Evolutionary conservation across 2,888 invertebrate genomes (phyloP).

Genomic region (Tiliacea citrago): DNA sequence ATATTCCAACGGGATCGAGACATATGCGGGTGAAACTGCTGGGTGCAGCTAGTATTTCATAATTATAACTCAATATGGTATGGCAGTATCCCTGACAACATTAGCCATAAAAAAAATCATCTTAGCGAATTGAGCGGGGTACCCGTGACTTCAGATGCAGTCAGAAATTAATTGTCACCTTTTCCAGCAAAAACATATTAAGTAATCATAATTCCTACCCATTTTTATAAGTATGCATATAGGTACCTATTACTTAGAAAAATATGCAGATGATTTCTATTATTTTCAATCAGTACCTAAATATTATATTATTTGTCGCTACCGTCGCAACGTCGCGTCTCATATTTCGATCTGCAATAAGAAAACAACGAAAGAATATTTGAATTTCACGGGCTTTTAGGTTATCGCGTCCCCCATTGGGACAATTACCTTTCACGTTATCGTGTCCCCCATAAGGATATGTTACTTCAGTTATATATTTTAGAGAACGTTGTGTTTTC

Average conservation of each 20-base stretch:
- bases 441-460: too few relatives aligned
- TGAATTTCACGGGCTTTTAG: background rate
- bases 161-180: background rate
- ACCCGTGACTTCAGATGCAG: background rate
- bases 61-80: background rate
- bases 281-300: too few relatives aligned
- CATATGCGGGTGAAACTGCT: too few relatives aligned
- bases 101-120: background rate
- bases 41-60: too few relatives aligned
- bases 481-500: too few relatives aligned
- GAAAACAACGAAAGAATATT: background rate
- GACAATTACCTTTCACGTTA: background rate
- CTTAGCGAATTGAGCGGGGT: background rate
- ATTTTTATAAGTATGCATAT: too few relatives aligned
- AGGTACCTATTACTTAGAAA: background rate
- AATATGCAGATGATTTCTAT: background rate
- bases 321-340: too few relatives aligned
- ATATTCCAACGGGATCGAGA: too few relatives aligned
- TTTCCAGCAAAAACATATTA: background rate
- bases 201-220: too few relatives aligned
- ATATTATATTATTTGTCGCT: too few relatives aligned
- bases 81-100: too few relatives aligned
- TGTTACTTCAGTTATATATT: too few relatives aligned
- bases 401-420: background rate
- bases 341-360: background rate